Evolutionary conservation across 2,797 vertebrate genomes (phyloP), one percentile per base, ranked within the genome.

Genomic region (Lophotriccus pileatus): DNA sequence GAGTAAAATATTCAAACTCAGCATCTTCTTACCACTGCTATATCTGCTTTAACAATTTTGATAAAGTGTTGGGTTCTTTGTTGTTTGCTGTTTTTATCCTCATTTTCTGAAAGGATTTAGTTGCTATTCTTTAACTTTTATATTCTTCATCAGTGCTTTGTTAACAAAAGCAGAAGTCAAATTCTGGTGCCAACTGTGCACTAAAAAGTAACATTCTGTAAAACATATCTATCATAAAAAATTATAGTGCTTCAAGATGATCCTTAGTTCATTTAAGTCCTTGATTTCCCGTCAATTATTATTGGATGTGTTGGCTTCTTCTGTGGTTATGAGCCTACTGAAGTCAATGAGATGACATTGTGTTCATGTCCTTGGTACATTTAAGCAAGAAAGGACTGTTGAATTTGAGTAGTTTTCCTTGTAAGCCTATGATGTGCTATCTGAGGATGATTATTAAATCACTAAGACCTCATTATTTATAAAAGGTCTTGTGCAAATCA

Each of bases 1-100:
- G 13, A 91, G 23, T 63, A 87, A 74, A 74, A 34, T 73, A 64
- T 79, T 95, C 14, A 82, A 87, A 59, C 12, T 34, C 5, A 37
- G 3, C 19, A 34, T 79, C 30, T 41, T 79, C 93, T 84, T 49
- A 32, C 8, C 27, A 60, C 22, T 39, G 11, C 36, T 41, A 8
- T 32, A 72, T 60, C 34, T 30, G 21, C 21, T 36, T 22, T 56
- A 58, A 68, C 22, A 60, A 17, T 50, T 53, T 58, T 8, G 28
- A 0, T 52, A 22, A 63, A 47, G 4, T 63, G 5, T 4, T 60
- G 12, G 6, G 3, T 0, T 4, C 2, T 49, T 52, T 46, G 3
- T 5, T 50, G 5, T 14, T 81, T 55, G 8, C 10, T 70, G 6
- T 0, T 83, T 87, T 78, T 25, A 49, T 49, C 10, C 3, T 74